Conservation (phyloP, 2,113 vertebrate species). For the Sceloporus undulatus region DNA sequence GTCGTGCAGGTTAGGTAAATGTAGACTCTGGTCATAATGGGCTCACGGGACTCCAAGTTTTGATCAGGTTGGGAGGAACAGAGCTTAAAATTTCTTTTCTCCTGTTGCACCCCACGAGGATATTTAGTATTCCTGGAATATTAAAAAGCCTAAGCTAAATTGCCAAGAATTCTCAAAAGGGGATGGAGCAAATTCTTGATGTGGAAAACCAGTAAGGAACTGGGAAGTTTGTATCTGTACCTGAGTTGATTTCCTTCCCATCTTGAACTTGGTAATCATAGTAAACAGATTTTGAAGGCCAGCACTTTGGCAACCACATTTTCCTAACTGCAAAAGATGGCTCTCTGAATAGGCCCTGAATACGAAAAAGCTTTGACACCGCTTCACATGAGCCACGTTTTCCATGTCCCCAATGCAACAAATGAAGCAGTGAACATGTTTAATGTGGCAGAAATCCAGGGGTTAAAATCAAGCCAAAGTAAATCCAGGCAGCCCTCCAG, state of each 20-base stretch:
- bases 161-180: neutral
- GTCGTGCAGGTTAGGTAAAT: neutral
- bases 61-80: neutral
- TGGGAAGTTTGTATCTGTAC: neutral
- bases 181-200: neutral
- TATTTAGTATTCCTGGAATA: neutral
- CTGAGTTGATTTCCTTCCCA: conserved; percentile 3
- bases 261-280: neutral
- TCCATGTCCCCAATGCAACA: conserved; percentile 72
- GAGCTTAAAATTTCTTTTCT: neutral
- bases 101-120: neutral
- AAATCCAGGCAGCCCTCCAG: conserved; percentile 72
- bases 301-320: conserved; percentile 8
- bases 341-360: conserved; percentile 24
- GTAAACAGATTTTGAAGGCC: conserved; percentile 27
- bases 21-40: neutral
- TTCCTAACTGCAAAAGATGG: conserved; percentile 41
- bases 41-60: neutral
- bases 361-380: conserved; percentile 38
- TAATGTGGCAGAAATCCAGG: conserved; percentile 66
- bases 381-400: conserved; percentile 68
- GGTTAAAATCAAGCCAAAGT: conserved; percentile 65
- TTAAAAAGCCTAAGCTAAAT: neutral
- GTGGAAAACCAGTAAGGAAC: neutral
- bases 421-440: conserved; percentile 62